Base-by-base conservation (phyloP, 2,888 invertebrate genomes). In the Heliconius ethilla region DNA sequence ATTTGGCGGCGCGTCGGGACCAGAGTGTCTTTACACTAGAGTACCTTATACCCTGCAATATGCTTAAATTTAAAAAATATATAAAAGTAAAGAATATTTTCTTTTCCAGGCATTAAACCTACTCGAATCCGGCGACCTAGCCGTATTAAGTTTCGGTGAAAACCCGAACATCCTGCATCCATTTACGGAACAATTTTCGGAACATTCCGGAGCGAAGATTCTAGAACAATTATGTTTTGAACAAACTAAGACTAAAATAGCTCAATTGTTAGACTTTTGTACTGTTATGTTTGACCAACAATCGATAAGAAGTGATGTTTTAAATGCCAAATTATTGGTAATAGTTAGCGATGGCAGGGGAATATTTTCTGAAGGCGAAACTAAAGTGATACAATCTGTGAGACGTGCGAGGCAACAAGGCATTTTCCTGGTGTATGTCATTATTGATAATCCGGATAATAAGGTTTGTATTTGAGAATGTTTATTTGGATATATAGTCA, bases 331-430 rank as follows among this genome's bases (percentile, higher is more conserved):
- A 90, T 91, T 99, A 66, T 89, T 99, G 82, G 95, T 99, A 25
- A 96, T 99, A 15, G 96, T 99, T 6, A 98, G 99, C 62, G 99
- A 99, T 92, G 99, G 99, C 0, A 95, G 99, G 66, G 99, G 99
- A 2, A 96, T 99, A 82, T 98, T 97, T 89, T 97, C 97, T 7
- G 98, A 98, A 87, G 99, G 99, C 0, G 96, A 96, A 85, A 96
- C 96, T 1, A 95, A 94, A 79, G 97, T 99, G 3, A 29, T 90
- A 3, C 96, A 96, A 82, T 97, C 98, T 0, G 97, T 99, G 0
- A 95, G 98, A 84, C 92, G 96, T 84, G 98, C 98, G 6, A 96
- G 97, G 81, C 95, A 98, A 75, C 95, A 96, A 76, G 96, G 97
- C 65, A 96, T 99, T 83, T 99, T 99, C 91, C 95, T 98, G 81